Evolutionary conservation across 2,797 vertebrate genomes (phyloP), one percentile per base, ranked within the genome.

Genomic region (Naso thynnoides): DNA sequence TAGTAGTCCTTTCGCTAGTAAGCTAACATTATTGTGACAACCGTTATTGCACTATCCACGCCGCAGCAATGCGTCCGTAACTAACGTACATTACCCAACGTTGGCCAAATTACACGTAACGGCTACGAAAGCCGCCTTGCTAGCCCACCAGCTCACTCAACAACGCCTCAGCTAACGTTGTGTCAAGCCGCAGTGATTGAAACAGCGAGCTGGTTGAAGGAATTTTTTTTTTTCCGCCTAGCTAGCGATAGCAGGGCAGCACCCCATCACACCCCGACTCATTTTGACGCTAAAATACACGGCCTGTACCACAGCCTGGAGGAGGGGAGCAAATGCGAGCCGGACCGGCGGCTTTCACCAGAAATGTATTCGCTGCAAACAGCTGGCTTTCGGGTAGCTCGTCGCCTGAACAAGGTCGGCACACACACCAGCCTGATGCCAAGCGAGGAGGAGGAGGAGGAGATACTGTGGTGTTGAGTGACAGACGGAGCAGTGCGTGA

Each of bases 131-230:
- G 71, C 70, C 65, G 54, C 48, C 18, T 52, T 6, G 84, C 74
- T 86, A 85, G 75, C 74, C 70, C 64, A 70, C 76, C 84, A 88
- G 86, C 84, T 84, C 77, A 14, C 70, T 8, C 13, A 64, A 54
- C 82, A 24, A 72, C 86, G 82, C 85, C 82, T 76, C 77, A 4
- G 75, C 80, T 86, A 64, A 70, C 19, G 86, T 27, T 33, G 73
- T 68, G 86, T 81, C 76, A 70, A 61, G 66, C 89, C 81, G 89
- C 90, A 89, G 89, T 88, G 91, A 89, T 86, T 88, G 76, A 83
- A 85, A 27, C 73, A n/a, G 86, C 77, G 26, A 82, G 65, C 66
- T 86, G 82, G 61, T 87, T 72, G 74, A 70, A 88, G 86, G 87
- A 87, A 84, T 90, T 55, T 59, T 42, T 85, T 85, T 90, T 55